Base-by-base conservation (phyloP, 2,113 vertebrate genomes). In the Nyctibius bracteatus region DNA sequence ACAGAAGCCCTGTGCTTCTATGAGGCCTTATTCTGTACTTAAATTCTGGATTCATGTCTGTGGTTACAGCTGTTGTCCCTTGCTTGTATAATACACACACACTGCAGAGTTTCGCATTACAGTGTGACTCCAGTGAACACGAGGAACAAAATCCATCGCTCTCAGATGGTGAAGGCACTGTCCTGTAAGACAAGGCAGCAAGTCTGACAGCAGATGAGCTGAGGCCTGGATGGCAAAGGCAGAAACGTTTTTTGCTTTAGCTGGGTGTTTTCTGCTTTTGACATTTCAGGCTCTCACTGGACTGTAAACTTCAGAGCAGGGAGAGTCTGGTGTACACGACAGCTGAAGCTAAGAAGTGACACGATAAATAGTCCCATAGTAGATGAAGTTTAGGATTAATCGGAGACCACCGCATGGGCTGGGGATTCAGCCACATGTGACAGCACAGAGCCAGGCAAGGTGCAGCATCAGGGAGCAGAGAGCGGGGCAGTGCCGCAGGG, bases 1-100 rank as follows among this genome's bases (percentile, higher is more conserved):
- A 96, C 90, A 66, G 91, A 90, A 94, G 83, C 62, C 43, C 65
- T 75, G 8, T 27, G 85, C 84, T 94, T 94, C 82, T 90, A 49
- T 0, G 4, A 94, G 67, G 43, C 39, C 63, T 95, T 88, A 71
- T 72, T 94, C 79, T 92, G 54, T 88, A 43, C 52, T 92, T 95
- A 78, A 92, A 77, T 75, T 83, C 81, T 58, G 51, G 72, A 85
- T 80, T 90, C 31, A 1, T 37, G 73, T 68, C 51, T 92, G 52
- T 68, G 78, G 91, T 80, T 82, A 72, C 20, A 92, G 68, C 59
- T 78, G 65, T 73, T 96, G 88, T 68, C 62, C 77, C 72, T 74
- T 86, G 62, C 71, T 80, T 41, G 44, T 90, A 54, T 37, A 72
- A 75, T 61, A 70, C 3, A 61, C 3, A 16, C 21, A 55, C 15